A percentile compares a stretch with the other conserved stretches of the same genome.
phyloP scores from a whole-genome alignment of 1,140 invertebrate genomes.

The Diachasmimorpha longicaudata region DNA sequence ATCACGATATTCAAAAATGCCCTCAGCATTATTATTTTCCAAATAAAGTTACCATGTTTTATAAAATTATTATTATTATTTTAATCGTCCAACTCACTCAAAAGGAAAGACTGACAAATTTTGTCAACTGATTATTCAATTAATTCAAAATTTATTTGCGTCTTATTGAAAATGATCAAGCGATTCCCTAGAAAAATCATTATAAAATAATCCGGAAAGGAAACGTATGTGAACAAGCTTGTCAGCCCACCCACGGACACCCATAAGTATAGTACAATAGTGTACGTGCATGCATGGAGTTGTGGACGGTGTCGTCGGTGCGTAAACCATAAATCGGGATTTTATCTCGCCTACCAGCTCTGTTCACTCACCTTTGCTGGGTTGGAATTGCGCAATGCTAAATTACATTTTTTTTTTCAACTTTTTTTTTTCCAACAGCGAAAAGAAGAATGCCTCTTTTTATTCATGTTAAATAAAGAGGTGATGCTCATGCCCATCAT shows the following conservation, averaged over 20 bases:
- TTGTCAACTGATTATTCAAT: no score
- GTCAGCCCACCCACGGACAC: slow-evolving; percentile 56
- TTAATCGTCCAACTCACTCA: no score
- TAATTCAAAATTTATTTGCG: no score
- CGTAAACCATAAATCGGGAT: slow-evolving; percentile 56
- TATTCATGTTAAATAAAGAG: no score
- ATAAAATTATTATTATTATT: neutral
- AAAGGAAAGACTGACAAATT: no score
- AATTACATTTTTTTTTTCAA: slow-evolving; percentile 38
- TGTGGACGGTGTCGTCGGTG: slow-evolving; percentile 28
- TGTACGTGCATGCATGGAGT: neutral
- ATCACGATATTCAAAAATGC: neutral
- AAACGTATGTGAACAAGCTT: slow-evolving; percentile 35
- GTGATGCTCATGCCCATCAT: no score
- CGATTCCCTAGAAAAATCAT: neutral
- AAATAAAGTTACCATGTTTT: no score
- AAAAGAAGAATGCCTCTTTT: no score
- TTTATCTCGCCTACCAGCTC: slow-evolving; percentile 52
- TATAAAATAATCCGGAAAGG: slow-evolving; percentile 15
- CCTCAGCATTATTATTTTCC: neutral
- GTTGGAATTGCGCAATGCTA: slow-evolving; percentile 48
- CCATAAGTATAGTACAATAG: slow-evolving; percentile 55
- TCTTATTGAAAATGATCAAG: neutral
- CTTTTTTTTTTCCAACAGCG: neutral
- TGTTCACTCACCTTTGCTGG: slow-evolving; percentile 30